phyloP scores from a whole-genome alignment of 2,888 invertebrate genomes.

The Marronus borbonicus region DNA sequence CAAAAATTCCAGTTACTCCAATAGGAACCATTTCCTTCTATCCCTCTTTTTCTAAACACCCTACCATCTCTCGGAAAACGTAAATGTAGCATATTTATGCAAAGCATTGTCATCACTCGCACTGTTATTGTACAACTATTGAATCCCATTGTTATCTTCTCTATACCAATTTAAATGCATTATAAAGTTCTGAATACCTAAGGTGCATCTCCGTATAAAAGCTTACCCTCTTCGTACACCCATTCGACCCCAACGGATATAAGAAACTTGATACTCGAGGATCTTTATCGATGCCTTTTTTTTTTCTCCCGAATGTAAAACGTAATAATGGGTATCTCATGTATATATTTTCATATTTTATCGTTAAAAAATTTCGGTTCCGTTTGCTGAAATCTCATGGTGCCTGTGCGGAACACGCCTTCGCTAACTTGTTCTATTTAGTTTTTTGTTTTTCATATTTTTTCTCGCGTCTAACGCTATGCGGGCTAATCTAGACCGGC shows the following conservation, averaged over 20 bases:
- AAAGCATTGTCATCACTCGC: conserved; percentile 66
- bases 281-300: conserved; percentile 52
- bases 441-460: no score
- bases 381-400: conserved; percentile 2
- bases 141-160: conserved; percentile 61
- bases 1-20: not conserved
- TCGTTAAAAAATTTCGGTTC: not conserved
- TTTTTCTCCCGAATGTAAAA: conserved; percentile 8
- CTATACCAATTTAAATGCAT: conserved; percentile 66
- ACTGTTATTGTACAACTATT: conserved; percentile 56
- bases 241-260: conserved; percentile 50
- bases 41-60: not conserved
- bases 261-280: conserved; percentile 52
- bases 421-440: no score
- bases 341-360: conserved; percentile 30
- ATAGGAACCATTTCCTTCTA: not conserved
- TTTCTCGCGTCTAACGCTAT: no score
- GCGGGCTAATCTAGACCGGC: no score
- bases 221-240: conserved; percentile 19
- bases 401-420: no score
- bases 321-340: conserved; percentile 1
- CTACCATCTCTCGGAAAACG: not conserved
- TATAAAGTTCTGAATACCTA: conserved; percentile 57
- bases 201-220: conserved; percentile 50
- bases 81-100: conserved; percentile 50